Evolutionary conservation across 2,113 vertebrate species (phyloP), one percentile per base, ranked within the genome.

Genomic region (Corythornis cristatus): DNA sequence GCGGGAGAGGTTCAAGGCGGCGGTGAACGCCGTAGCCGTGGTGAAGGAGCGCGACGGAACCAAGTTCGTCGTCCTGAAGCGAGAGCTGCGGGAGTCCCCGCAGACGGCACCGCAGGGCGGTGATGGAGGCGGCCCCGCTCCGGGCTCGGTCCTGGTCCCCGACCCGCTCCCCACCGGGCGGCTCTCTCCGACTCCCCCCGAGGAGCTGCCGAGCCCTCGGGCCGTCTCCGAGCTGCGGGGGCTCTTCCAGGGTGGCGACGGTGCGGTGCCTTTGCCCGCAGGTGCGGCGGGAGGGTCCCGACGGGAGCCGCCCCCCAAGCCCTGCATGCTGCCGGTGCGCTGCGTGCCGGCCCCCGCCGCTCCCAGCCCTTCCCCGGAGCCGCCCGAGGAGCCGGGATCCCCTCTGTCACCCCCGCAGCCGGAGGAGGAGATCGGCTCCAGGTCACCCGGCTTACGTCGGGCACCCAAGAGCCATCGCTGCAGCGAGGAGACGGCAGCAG

Each of bases 21-120:
- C 98, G 25, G 98, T 99, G 75, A 98, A 99, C 96, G 96, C 85
- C 77, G 96, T 99, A 73, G 98, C 98, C 0, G 90, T 97, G 54
- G 98, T 99, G n/a, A 98, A 97, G 83, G 98, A 98, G 20, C 78
- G 98, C 35, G 98, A 98, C 37, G 98, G 98, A 1, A 93, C 86
- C 87, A 98, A 97, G 60, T 98, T 97, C 54, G 97, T 99, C 14
- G 97, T 99, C 8, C 88, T 99, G 20, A 97, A 31, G 66, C 29
- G 79, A 33, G 42, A 83, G 31, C 67, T 83, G 72, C 90, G 83
- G 7, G 2, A 8, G 7, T 14, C 72, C 18, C 35, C 81, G 60
- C 26, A 67, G 13, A 6, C n/a, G 61, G 29, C 20, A 6, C 21
- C 43, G 31, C 51, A 15, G 51, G 73, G 25, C 15, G 28, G 23